phyloP scores from a whole-genome alignment of 2,888 invertebrate species.

The Rhagophthalmus giganteus region DNA sequence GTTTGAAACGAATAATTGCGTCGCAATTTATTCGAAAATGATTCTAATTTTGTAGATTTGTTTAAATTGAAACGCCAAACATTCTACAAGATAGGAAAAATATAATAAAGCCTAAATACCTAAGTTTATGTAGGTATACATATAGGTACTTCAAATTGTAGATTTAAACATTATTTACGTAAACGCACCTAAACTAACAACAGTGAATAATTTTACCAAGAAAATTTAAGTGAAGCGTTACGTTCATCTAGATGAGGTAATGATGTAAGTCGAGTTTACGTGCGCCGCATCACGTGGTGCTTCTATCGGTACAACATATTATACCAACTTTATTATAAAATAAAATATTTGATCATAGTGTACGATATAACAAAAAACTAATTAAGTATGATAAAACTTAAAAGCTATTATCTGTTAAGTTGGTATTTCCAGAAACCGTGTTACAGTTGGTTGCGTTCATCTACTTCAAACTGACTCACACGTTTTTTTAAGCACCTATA shows the following conservation, averaged over 20 bases:
- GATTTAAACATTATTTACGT: no score
- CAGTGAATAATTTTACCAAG: not conserved
- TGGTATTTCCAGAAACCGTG: constrained; percentile 25
- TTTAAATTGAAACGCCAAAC: no score
- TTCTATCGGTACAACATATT: no score
- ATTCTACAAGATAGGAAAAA: no score
- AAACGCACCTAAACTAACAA: no score
- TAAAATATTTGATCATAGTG: not conserved
- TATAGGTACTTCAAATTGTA: no score
- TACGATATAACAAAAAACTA: constrained; percentile 10
- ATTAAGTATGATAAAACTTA: constrained; percentile 15
- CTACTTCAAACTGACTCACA: constrained; percentile 24
- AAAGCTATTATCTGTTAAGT: constrained; percentile 17
- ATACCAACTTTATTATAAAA: no score
- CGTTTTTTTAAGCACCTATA: constrained; percentile 21
- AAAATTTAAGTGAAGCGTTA: not conserved
- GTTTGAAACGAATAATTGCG: no score
- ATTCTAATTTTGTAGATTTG: no score
- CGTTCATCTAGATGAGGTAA: not conserved
- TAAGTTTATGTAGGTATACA: no score
- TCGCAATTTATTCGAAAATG: no score
- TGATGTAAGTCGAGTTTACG: not conserved
- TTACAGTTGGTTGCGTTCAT: constrained; percentile 22
- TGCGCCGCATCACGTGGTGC: not conserved
- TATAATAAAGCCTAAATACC: no score